Evolutionary conservation across 2,888 invertebrate species (phyloP), one percentile per base, ranked within the genome.

Genomic region (Melinopterus prodromus): DNA sequence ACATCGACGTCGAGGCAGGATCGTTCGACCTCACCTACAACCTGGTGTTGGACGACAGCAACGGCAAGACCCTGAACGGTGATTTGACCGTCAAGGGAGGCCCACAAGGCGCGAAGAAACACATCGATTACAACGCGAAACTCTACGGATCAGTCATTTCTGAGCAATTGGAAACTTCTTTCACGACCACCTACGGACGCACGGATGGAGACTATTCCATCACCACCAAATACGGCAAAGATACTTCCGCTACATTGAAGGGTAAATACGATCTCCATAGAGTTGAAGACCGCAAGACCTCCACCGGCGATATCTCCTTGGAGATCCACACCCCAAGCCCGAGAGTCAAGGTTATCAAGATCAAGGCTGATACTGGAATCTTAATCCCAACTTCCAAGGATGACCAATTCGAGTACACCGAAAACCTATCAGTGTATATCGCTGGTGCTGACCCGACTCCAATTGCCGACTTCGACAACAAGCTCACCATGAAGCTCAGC

Each of bases 301-400:
- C 87, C 37, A 86, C 89, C 3, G 90, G 91, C n/a, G 91, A 92
- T 37, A 81, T 89, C 70, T 87, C 89, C 0, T 16, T 92, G 0
- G 90, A 90, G 5, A 7, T 93, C 0, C 90, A 91, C 16, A 86
- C 93, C 26, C 93, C 94, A 0, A 90, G 91, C 77, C 91, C 93
- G 0, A 91, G 91, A 70, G 88, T 93, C 0, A 93, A 92, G 79
- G 91, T 91, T 82, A 84, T 94, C 74, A 92, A 92, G 84, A 87
- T 90, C 69, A 87, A 89, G 2, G 88, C 90, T 0, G 84, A 86
- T 16, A 89, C 89, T 0, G 16, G 71, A 15, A 15, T 35, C 12
- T 87, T 12, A 15, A 89, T 0, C 75, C 88, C 15, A 81, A 86
- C 6, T 87, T 90, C 0, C 77, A 84, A 16, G 83, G 86, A 6